These are phyloP conservation scores for Sycophaga agraensis DNA, from an alignment of 1,140 invertebrate species.

Conservation along the genomic window DNA sequence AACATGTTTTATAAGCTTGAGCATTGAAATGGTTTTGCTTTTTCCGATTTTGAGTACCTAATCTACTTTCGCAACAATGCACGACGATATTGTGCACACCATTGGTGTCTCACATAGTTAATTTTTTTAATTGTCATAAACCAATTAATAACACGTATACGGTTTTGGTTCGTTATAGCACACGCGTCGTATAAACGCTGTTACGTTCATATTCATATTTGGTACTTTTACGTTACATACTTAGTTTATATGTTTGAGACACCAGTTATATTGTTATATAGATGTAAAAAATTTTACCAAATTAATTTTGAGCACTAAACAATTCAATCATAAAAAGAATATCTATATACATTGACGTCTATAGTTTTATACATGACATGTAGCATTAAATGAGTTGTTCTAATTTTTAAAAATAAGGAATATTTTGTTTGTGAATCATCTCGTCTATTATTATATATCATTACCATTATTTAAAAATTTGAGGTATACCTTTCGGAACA, in stretches of 20 bases:
- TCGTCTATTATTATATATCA: too few species aligned
- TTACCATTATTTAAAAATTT: too few species aligned
- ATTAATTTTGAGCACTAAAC: constrained; percentile 18
- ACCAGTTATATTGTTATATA: constrained; percentile 34
- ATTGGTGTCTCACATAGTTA: constrained; percentile 10
- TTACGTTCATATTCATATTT: constrained; percentile 45
- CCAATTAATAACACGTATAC: constrained; percentile 28
- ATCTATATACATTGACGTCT: constrained; percentile 27
- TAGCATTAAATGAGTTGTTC: too few species aligned
- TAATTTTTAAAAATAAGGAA: constrained; percentile 28
- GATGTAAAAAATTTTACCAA: constrained; percentile 24
- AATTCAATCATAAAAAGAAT: constrained; percentile 17
- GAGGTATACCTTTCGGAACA: constrained; percentile 41
- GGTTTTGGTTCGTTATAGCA: constrained; percentile 48
- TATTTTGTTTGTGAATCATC: too few species aligned
- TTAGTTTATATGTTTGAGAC: constrained; percentile 49
- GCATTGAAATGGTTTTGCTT: constrained; percentile 19
- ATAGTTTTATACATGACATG: constrained; percentile 17
- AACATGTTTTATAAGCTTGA: constrained; percentile 14
- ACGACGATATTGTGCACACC: constrained; percentile 8
- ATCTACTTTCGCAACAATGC: constrained; percentile 6
- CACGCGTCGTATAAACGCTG: constrained; percentile 47
- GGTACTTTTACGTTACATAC: constrained; percentile 40
- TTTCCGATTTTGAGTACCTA: neutral
- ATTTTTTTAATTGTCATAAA: constrained; percentile 11